phyloP scores from a whole-genome alignment of 2,888 invertebrate species.

The Harpalus rufipes region DNA sequence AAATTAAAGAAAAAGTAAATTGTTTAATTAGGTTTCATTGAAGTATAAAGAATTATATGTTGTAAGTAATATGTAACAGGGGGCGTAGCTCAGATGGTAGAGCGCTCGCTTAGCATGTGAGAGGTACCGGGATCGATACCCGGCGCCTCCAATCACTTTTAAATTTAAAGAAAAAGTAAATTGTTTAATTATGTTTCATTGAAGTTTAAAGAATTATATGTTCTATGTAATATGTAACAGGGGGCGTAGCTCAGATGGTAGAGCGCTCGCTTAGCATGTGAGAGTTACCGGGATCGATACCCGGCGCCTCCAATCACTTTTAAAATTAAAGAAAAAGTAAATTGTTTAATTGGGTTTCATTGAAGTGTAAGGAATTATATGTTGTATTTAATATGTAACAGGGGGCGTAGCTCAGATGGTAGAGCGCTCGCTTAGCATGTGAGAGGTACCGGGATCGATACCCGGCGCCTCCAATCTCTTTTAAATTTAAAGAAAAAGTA shows the following conservation, averaged over 20 bases:
- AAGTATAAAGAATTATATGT: too few species aligned
- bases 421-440: slow-evolving; percentile 81
- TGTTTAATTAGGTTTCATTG: too few species aligned
- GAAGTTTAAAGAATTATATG: too few species aligned
- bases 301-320: slow-evolving; percentile 75
- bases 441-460: slow-evolving; percentile 81
- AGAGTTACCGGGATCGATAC: slow-evolving; percentile 81
- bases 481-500: neutral
- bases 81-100: slow-evolving; percentile 80
- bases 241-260: slow-evolving; percentile 79
- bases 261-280: slow-evolving; percentile 81
- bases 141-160: slow-evolving; percentile 74
- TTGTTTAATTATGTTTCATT: too few species aligned
- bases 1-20: too few species aligned
- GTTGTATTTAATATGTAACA: neutral
- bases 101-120: slow-evolving; percentile 81
- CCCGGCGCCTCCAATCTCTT: slow-evolving; percentile 75
- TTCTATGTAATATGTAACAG: slow-evolving; percentile 30
- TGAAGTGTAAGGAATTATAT: too few species aligned
- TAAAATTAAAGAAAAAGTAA: too few species aligned
- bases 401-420: slow-evolving; percentile 79
- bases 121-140: slow-evolving; percentile 81
- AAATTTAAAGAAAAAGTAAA: neutral
- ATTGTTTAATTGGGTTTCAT: too few species aligned
- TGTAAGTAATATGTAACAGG: slow-evolving; percentile 36